Percentiles rank a stretch among this genome's conserved stretches.
Conservation (phyloP, 2,113 vertebrate genomes). For the Acinonyx jubatus region DNA sequence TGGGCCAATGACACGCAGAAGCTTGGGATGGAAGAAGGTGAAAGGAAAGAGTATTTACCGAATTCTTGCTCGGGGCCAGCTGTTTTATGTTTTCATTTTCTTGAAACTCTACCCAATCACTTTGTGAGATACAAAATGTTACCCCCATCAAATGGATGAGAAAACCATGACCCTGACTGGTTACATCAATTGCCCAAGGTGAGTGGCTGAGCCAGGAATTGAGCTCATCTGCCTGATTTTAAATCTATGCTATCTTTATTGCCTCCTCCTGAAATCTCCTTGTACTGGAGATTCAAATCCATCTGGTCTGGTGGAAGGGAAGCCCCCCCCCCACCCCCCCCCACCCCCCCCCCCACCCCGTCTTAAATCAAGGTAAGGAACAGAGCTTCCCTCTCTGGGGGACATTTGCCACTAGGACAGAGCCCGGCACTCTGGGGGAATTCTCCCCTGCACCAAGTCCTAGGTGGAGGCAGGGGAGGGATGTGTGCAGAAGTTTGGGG, state of each 20-base stretch:
- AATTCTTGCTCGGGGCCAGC: background rate
- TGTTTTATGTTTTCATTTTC: background rate
- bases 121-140: background rate
- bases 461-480: background rate
- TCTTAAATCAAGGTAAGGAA: background rate
- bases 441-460: background rate
- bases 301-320: background rate
- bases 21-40: background rate
- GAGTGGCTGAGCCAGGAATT: background rate
- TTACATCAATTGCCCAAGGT: background rate
- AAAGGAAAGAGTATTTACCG: background rate
- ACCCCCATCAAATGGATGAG: background rate
- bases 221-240: background rate
- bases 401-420: background rate
- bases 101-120: background rate
- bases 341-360: no score
- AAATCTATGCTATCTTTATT: background rate
- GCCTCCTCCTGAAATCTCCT: background rate
- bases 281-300: background rate
- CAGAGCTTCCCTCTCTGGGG: background rate
- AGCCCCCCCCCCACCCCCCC: no score
- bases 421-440: background rate
- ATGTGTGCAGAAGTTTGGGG: background rate
- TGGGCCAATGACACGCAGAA: background rate
- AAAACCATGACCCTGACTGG: background rate